These are phyloP conservation scores for Temnothorax ravouxi DNA, from an alignment of 2,888 invertebrate genomes.

Conservation along the genomic window DNA sequence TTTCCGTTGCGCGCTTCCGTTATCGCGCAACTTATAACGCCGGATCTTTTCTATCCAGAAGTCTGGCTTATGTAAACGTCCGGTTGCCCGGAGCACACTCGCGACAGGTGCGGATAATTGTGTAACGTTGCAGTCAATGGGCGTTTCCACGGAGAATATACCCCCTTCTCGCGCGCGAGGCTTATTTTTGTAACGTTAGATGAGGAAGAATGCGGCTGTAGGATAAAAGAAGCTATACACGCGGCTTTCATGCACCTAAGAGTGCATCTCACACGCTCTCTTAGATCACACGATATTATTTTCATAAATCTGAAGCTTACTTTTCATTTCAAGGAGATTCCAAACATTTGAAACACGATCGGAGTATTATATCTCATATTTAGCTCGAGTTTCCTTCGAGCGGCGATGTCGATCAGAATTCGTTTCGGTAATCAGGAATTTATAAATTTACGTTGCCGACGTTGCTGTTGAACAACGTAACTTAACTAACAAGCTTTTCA, in stretches of 20 bases:
- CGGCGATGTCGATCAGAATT: neutral
- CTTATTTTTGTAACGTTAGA: constrained; percentile 38
- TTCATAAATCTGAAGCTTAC: constrained; percentile 10
- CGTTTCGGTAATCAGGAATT: constrained; percentile 14
- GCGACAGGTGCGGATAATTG: constrained; percentile 50
- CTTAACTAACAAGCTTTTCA: constrained; percentile 35
- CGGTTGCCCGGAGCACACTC: constrained; percentile 2
- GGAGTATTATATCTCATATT: too few species aligned
- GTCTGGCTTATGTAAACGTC: constrained; percentile 46
- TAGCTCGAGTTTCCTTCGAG: neutral
- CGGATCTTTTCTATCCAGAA: constrained; percentile 11
- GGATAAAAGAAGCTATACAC: constrained; percentile 8
- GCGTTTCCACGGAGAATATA: constrained; percentile 23
- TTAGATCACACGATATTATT: neutral
- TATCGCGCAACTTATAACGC: neutral
- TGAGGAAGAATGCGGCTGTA: constrained; percentile 9
- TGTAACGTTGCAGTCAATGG: constrained; percentile 48
- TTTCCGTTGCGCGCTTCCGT: constrained; percentile 8
- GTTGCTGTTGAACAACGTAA: constrained; percentile 10
- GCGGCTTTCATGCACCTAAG: neutral
- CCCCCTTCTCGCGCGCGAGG: constrained; percentile 1
- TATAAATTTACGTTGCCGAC: constrained; percentile 11
- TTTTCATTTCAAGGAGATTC: neutral
- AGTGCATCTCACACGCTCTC: neutral
- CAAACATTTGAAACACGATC: neutral